These are phyloP conservation scores for Thereva nobilitata DNA, from an alignment of 2,888 invertebrate species.

Conservation along the genomic window DNA sequence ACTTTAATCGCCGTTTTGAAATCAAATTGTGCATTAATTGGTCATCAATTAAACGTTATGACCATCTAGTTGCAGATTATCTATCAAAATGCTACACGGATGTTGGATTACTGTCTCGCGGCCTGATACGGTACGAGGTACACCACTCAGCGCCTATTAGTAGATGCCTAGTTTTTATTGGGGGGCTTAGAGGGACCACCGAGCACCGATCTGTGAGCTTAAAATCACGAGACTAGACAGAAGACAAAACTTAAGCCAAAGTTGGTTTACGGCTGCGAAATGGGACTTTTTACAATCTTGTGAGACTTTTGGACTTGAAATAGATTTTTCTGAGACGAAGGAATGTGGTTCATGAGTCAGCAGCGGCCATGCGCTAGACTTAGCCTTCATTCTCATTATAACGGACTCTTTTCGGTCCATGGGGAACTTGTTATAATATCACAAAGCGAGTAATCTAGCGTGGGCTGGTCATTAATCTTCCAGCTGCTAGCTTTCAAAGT, in stretches of 20 bases:
- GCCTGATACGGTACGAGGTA: conserved; percentile 11
- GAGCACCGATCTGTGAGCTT: background rate
- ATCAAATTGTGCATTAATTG: conserved; percentile 35
- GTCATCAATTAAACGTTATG: conserved; percentile 35
- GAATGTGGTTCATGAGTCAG: conserved; percentile 30
- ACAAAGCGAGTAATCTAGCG: conserved; percentile 28
- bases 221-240: background rate
- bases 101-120: conserved; percentile 25
- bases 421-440: conserved; percentile 18
- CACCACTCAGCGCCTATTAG: conserved; percentile 13
- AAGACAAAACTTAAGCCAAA: too few relatives aligned
- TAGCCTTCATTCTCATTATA: conserved; percentile 18
- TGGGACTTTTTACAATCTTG: conserved; percentile 9
- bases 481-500: conserved; percentile 1
- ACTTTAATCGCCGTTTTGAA: conserved; percentile 24
- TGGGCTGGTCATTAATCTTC: conserved; percentile 32
- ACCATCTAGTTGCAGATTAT: conserved; percentile 27
- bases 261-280: conserved; percentile 1
- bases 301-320: conserved; percentile 29
- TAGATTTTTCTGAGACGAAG: conserved; percentile 13
- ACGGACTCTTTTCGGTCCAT: conserved; percentile 19
- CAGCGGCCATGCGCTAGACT: conserved; percentile 23
- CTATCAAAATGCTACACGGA: conserved; percentile 31
- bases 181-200: too few relatives aligned
- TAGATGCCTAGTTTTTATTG: background rate